Percentiles rank a stretch among this genome's conserved stretches.
These are phyloP conservation scores for Channa maculata DNA, from an alignment of 2,113 vertebrate genomes.

Conservation along the genomic window DNA sequence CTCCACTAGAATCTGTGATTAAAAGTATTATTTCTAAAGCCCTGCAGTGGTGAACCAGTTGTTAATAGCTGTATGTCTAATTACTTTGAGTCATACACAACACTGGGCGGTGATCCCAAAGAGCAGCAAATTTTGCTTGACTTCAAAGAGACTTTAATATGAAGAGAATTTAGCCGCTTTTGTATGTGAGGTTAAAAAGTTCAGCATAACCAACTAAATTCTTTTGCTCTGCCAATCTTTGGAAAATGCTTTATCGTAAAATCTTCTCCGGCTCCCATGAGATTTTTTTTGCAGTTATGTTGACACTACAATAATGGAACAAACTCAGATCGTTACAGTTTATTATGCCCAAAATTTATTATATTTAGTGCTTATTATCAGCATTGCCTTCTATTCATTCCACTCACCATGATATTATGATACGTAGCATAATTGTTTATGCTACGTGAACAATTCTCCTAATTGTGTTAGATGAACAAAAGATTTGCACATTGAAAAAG, in stretches of 20 bases:
- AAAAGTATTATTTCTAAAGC: constrained; percentile 26
- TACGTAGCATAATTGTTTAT: neutral
- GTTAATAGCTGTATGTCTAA: constrained; percentile 16
- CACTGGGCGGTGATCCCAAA: constrained; percentile 36
- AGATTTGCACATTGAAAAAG: neutral
- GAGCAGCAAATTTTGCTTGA: neutral
- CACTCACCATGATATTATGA: neutral
- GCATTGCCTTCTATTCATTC: neutral
- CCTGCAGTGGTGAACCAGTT: constrained; percentile 15
- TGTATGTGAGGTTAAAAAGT: constrained; percentile 27
- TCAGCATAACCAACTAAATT: constrained; percentile 12
- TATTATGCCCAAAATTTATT: neutral
- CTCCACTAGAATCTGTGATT: constrained; percentile 21
- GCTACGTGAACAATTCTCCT: too few relatives aligned
- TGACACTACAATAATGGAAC: too few relatives aligned
- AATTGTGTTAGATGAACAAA: constrained; percentile 7
- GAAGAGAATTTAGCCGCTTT: neutral
- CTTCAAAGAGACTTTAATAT: too few relatives aligned
- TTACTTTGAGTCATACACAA: neutral
- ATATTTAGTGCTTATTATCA: neutral
- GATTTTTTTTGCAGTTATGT: too few relatives aligned
- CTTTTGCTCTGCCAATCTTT: constrained; percentile 4
- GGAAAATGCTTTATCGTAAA: neutral
- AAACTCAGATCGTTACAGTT: neutral
- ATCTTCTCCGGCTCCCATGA: neutral